These are phyloP conservation scores for Notolabrus celidotus DNA, from an alignment of 2,797 vertebrate species.

Conservation along the genomic window DNA sequence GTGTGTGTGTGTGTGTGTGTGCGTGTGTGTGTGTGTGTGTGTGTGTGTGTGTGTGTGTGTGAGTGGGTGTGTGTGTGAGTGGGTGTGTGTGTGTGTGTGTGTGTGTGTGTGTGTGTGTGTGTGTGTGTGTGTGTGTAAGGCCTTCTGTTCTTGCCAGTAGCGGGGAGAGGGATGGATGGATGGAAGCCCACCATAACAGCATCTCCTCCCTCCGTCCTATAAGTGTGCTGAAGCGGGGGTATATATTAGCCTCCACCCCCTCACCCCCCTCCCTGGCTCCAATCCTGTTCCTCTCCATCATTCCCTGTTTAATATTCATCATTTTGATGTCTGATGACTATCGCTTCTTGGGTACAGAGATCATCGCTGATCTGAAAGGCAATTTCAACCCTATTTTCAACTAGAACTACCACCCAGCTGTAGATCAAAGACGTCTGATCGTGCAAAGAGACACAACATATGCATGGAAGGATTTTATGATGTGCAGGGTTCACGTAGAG, in stretches of 20 bases:
- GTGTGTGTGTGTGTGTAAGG: conserved; percentile 31
- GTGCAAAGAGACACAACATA: conserved; percentile 3
- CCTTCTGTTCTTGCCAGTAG: conserved; percentile 63
- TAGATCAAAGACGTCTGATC: conserved; percentile 35
- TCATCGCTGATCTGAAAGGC: conserved; percentile 54
- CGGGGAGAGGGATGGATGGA: conserved; percentile 40
- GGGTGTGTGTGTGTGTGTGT: conserved; percentile 40
- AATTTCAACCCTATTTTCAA: conserved; percentile 49
- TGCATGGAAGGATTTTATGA: not conserved
- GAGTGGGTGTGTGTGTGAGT: conserved; percentile 33
- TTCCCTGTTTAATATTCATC: conserved; percentile 45
- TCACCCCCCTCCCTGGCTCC: not conserved
- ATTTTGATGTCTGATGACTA: conserved; percentile 48
- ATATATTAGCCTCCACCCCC: conserved; percentile 29
- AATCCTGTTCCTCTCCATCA: conserved; percentile 34
- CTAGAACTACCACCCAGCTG: conserved; percentile 25
- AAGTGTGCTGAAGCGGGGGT: not conserved
- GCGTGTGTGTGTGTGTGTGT: conserved; percentile 43
- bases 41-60: conserved; percentile 41
- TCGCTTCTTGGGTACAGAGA: conserved; percentile 34
- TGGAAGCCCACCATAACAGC: conserved; percentile 56
- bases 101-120: conserved; percentile 41
- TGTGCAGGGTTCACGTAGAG: not conserved
- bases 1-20: conserved; percentile 41
- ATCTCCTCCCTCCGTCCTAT: conserved; percentile 35